A percentile compares a stretch with the other conserved stretches of the same genome.
Conservation (phyloP, 53 echinoderm and acorn worm species). For the Luidia sarsii region DNA sequence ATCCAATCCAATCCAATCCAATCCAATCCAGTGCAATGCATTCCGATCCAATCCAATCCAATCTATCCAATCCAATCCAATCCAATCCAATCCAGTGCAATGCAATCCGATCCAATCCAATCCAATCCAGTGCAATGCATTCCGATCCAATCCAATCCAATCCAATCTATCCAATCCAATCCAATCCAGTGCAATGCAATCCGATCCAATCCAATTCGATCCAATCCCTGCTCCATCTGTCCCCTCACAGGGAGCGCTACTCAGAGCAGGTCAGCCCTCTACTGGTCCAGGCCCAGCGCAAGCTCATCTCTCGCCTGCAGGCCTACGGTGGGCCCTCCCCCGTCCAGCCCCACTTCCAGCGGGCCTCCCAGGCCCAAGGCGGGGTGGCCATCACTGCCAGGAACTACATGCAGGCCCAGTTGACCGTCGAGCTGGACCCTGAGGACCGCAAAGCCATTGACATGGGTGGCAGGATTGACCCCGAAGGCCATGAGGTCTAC, state of each 20-base stretch:
- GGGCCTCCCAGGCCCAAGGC: constrained; percentile 44
- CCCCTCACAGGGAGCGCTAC: constrained; percentile 95
- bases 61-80: too few species aligned
- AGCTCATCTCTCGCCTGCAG: constrained; percentile 80
- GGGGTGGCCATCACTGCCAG: constrained; percentile 75
- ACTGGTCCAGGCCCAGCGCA: constrained; percentile 92
- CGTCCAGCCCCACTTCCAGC: constrained; percentile 82
- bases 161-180: too few species aligned
- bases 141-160: too few species aligned
- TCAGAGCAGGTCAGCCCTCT: constrained; percentile 88
- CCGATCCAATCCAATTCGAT: too few species aligned
- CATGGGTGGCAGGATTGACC: constrained; percentile 92
- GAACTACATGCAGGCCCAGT: constrained; percentile 85
- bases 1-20: too few species aligned
- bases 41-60: too few species aligned
- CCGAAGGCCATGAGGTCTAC: constrained; percentile 95
- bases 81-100: too few species aligned
- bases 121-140: too few species aligned
- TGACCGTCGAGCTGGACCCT: constrained; percentile 64
- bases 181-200: too few species aligned
- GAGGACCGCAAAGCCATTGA: constrained; percentile 73
- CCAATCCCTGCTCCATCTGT: too few species aligned
- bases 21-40: too few species aligned
- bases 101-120: too few species aligned
- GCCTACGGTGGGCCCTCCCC: constrained; percentile 86